These are phyloP conservation scores for Apomyelois bistriatella DNA, from an alignment of 2,888 invertebrate species.

Conservation along the genomic window DNA sequence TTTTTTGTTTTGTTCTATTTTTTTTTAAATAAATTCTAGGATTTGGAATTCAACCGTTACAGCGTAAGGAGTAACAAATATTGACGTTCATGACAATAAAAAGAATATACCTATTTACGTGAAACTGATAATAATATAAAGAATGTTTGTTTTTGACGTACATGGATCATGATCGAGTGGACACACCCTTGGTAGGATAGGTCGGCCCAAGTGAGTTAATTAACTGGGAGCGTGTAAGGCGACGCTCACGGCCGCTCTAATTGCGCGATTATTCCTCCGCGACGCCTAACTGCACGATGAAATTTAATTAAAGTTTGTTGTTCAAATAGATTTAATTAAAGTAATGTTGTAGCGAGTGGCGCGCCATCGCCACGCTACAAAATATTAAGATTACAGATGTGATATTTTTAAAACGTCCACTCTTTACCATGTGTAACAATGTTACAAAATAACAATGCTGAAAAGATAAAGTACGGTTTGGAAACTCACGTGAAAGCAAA, in stretches of 20 bases:
- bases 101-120: too few species aligned
- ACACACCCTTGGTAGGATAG: constrained; percentile 38
- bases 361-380: constrained; percentile 52
- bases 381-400: neutral
- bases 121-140: too few species aligned
- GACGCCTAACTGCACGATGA: constrained; percentile 80
- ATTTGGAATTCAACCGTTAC: too few species aligned
- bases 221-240: constrained; percentile 78
- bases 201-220: constrained; percentile 76
- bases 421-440: too few species aligned
- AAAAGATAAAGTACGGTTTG: too few species aligned
- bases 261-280: constrained; percentile 80
- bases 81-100: too few species aligned
- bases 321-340: constrained; percentile 82
- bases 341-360: constrained; percentile 76
- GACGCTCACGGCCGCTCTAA: constrained; percentile 79
- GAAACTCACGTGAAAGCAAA: too few species aligned
- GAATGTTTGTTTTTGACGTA: neutral
- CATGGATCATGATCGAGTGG: neutral
- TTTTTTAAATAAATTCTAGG: too few species aligned
- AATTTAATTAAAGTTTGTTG: constrained; percentile 82
- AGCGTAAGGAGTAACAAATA: too few species aligned
- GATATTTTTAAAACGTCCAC: neutral
- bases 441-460: too few species aligned
- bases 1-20: too few species aligned